phyloP scores from a whole-genome alignment of 2,113 vertebrate genomes.

The Actinemys pallida region DNA sequence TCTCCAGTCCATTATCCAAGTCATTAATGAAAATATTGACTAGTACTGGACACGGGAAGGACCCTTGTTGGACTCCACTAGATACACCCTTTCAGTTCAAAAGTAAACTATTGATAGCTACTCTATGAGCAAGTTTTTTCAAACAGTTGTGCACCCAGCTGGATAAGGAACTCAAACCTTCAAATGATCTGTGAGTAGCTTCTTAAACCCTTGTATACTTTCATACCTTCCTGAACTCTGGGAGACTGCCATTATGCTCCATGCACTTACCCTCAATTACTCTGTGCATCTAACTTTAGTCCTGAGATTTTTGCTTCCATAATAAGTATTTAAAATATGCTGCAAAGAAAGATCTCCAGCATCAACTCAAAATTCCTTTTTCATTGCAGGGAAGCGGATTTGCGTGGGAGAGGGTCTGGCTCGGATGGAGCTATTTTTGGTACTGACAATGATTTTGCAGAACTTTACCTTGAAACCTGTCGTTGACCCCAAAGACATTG shows the following conservation, averaged over 20 bases:
- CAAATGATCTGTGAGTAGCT: too few species aligned
- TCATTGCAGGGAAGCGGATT: constrained; percentile 42
- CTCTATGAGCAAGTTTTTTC: too few species aligned
- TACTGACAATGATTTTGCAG: constrained; percentile 61
- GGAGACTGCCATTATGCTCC: not conserved
- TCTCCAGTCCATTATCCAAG: too few species aligned
- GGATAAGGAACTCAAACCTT: too few species aligned
- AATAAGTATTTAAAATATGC: not conserved
- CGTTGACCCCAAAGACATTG: constrained; percentile 29
- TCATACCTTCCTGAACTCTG: too few species aligned
- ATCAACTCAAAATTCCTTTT: not conserved
- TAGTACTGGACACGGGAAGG: too few species aligned
- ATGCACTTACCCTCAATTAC: not conserved
- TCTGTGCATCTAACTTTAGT: not conserved
- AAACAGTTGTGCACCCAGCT: too few species aligned
- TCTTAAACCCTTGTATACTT: too few species aligned
- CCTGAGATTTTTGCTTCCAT: not conserved
- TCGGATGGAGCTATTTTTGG: constrained; percentile 66
- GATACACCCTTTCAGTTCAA: too few species aligned
- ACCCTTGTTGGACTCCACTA: too few species aligned
- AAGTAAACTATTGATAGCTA: too few species aligned
- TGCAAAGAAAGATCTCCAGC: not conserved
- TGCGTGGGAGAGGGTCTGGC: constrained; percentile 66
- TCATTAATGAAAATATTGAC: too few species aligned
- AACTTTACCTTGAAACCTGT: constrained; percentile 56